A percentile compares a stretch with the other conserved stretches of the same genome.
Conservation (phyloP, 2,888 invertebrate genomes). For the Aporophyla nigra region DNA sequence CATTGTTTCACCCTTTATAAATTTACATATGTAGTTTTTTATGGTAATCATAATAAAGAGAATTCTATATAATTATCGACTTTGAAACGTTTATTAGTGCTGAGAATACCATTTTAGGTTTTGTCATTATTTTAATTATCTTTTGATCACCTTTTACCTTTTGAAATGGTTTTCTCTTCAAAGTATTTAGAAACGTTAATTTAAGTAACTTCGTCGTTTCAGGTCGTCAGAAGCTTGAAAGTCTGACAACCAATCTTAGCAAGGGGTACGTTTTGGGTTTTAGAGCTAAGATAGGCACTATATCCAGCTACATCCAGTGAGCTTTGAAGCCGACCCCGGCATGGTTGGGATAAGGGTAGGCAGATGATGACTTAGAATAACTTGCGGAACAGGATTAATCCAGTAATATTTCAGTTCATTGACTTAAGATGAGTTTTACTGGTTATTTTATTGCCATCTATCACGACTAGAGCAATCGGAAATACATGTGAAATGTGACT, state of each 20-base stretch:
- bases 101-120: neutral
- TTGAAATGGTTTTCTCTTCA: neutral
- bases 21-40: neutral
- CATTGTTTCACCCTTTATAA: no score
- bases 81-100: neutral
- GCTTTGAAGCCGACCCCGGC: no score
- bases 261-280: no score
- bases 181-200: neutral
- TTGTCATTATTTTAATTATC: neutral
- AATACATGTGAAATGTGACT: neutral
- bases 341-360: no score
- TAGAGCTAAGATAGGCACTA: no score
- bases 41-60: neutral
- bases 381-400: no score
- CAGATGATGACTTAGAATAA: no score
- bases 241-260: no score
- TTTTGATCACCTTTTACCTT: neutral
- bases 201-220: no score
- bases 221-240: no score
- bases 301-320: no score
- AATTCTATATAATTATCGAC: neutral
- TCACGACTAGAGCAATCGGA: no score
- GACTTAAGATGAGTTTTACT: neutral
- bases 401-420: neutral
- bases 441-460: neutral